Base-by-base conservation (phyloP, 2,888 invertebrate genomes). In the Hemistola chrysoprasaria region DNA sequence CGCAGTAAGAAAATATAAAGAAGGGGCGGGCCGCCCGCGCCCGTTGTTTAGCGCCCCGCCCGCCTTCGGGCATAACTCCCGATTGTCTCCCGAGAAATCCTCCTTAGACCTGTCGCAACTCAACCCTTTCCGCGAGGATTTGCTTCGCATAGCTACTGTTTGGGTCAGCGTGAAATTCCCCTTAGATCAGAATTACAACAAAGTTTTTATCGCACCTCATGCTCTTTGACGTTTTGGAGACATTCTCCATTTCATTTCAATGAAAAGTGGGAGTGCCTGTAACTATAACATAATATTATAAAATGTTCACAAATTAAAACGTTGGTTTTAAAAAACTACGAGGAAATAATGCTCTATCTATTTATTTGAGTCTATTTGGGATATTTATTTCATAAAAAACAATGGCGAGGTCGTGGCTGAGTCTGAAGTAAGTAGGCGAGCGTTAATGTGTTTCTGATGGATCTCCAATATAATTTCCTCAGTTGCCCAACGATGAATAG, bases 1-100 rank as follows among this genome's bases (percentile, higher is more conserved):
- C 83, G 90, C 91, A 91, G 86, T 86, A 88, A 92, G 92, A 92
- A 92, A 92, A 92, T 92, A 92, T 92, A 92, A 92, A 91, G 92
- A 91, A 91, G 90, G 91, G 91, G 89, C 87, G 89, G 89, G 87
- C 81, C 84, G 80, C 82, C 81, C 78, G 78, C 81, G 82, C 83
- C 83, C 86, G 83, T 81, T 82, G 86, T 83, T 86, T 88, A 89
- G 89, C 85, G 85, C 87, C 84, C 86, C 86, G 86, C 87, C 87
- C 82, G 86, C 84, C 83, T 78, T 78, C 71, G 71, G 79, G 80
- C 84, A 83, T 84, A 86, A 90, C 90, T 90, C 87, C 84, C 90
- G 86, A 90, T 90, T 89, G 85, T 83, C 84, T 84, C 78, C 78
- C 79, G 75, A 81, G 82, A 82, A 81, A 81, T 80, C 81, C 82